Base-by-base conservation (phyloP, 2,797 vertebrate species). In the Nyctalus aviator region DNA sequence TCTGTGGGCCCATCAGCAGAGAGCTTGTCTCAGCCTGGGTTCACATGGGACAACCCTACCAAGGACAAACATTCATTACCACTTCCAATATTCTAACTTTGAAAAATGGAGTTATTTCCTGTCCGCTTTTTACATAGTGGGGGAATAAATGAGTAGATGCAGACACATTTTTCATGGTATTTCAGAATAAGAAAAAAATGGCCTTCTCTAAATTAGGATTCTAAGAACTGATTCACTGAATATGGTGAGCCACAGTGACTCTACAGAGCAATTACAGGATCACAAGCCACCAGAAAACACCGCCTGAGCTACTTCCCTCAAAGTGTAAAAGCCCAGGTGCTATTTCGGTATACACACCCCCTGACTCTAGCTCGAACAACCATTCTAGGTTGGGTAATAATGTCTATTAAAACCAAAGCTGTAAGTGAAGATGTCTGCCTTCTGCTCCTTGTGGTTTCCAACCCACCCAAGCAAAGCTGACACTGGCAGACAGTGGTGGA, bases 141-240 rank as follows among this genome's bases (percentile, higher is more conserved):
- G 48, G 81, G 57, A 84, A 81, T 50, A 93, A 94, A 90, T 90
- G 35, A 75, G 9, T 69, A 84, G 68, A 89, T 17, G 37, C 46
- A 48, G 53, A 90, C 53, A 79, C 32, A 46, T 78, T 89, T 94
- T 95, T 71, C 83, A 90, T 30, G 76, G 75, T 55, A 44, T 46
- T 35, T 84, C 14, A 79, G 57, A 88, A 87, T 64, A 55, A 79
- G 90, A 73, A 50, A 81, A 75, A 83, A 94, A 44, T 68, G 25
- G 12, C 11, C n/a, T 3, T 72, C 44, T 90, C 78, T 93, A 82
- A 95, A 84, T 81, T 81, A 88, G 57, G 85, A 66, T 79, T 81
- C 53, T 55, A 50, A 87, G 66, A 88, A 90, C 68, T 84, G 68
- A 94, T 44, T 97, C 87, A 75, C 76, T 71, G 18, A 90, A 57